A percentile compares a stretch with the other conserved stretches of the same genome.
phyloP scores from a whole-genome alignment of 2,888 invertebrate species.

The Tipula confusa region DNA sequence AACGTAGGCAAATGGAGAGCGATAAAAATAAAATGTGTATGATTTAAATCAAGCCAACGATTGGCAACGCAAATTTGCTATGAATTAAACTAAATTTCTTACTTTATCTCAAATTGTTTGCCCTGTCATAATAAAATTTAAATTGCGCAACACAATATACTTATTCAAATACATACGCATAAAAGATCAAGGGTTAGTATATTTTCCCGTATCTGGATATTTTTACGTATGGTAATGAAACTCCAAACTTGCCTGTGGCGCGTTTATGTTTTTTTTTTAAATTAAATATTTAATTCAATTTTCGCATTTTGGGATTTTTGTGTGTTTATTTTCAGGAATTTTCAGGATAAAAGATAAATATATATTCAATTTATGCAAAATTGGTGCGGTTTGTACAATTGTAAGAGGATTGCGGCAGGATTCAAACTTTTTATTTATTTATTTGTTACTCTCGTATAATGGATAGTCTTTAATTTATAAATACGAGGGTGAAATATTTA shows the following conservation, averaged over 20 bases:
- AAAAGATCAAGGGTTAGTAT: not conserved
- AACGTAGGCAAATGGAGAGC: too few species aligned
- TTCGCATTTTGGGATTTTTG: not conserved
- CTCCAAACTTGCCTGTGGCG: not conserved
- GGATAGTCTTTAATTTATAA: not conserved
- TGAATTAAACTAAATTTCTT: not conserved
- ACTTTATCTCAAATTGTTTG: not conserved
- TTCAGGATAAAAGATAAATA: not conserved
- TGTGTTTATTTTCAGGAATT: not conserved
- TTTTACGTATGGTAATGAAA: not conserved
- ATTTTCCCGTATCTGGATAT: not conserved
- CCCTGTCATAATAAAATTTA: not conserved
- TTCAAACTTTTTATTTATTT: not conserved
- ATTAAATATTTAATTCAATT: constrained; percentile 25
- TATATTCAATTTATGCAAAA: not conserved
- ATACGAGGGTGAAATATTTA: not conserved
- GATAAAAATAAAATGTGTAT: not conserved
- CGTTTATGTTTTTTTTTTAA: not conserved
- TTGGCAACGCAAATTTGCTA: not conserved
- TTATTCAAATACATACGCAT: too few species aligned
- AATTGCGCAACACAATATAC: constrained; percentile 6
- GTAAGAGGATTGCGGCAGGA: constrained; percentile 25
- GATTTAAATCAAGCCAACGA: not conserved
- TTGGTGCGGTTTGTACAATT: not conserved
- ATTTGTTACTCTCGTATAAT: not conserved